phyloP scores from a whole-genome alignment of 2,797 vertebrate species.

The Intellagama lesueurii region DNA sequence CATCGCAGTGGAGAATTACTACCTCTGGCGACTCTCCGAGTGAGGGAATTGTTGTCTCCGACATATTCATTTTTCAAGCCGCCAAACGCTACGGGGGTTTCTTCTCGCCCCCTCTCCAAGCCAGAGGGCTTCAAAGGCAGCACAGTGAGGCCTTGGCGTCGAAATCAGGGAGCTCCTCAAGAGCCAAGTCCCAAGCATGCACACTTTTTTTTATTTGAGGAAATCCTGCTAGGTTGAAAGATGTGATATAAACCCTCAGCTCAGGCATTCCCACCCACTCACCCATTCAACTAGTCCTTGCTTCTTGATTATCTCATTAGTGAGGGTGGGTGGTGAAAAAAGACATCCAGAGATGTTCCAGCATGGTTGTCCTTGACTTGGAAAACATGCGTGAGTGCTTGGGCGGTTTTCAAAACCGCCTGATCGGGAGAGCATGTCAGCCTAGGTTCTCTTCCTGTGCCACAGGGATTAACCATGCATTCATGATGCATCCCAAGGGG shows the following conservation, averaged over 20 bases:
- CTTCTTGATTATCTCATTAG: background rate
- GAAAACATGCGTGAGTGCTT: background rate
- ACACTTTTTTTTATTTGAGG: background rate
- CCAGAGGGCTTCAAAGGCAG: constrained; percentile 5
- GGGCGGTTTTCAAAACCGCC: background rate
- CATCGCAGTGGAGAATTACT: background rate
- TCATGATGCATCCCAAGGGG: background rate
- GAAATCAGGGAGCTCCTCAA: background rate
- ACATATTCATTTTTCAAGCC: fast-evolving
- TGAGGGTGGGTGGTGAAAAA: background rate
- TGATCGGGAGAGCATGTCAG: background rate
- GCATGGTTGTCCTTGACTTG: background rate
- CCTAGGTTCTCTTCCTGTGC: background rate
- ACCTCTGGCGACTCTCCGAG: fast-evolving
- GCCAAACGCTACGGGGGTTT: background rate
- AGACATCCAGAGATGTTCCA: fast-evolving
- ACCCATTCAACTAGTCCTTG: background rate
- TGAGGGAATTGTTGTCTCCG: background rate
- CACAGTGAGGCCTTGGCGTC: background rate
- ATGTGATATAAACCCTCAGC: fast-evolving
- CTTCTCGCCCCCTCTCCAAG: background rate
- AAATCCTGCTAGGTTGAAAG: background rate
- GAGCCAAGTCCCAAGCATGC: background rate
- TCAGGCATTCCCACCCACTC: background rate
- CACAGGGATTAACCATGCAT: background rate